These are phyloP conservation scores for Callinectes sapidus DNA, from an alignment of 2,888 invertebrate genomes.

Conservation along the genomic window DNA sequence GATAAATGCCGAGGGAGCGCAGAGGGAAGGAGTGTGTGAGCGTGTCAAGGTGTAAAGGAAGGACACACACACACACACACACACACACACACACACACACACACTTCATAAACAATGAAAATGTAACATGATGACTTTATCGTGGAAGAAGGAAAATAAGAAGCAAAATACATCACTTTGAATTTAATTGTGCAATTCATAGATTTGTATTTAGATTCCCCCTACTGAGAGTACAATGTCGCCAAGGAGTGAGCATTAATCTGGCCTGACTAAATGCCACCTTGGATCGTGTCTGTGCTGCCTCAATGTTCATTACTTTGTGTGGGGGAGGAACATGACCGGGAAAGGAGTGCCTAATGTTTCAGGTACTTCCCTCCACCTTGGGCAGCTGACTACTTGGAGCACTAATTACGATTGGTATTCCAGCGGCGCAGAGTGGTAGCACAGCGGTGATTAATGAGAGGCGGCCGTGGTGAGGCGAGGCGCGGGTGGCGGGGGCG, in stretches of 20 bases:
- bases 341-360: background rate
- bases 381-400: background rate
- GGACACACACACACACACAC: background rate
- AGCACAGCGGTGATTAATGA: constrained; percentile 7
- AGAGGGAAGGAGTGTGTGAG: background rate
- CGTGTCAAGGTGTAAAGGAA: background rate
- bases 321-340: background rate
- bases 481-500: background rate
- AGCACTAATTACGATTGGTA: constrained; percentile 7
- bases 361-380: background rate
- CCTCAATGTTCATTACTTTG: background rate
- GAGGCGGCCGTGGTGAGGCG: background rate
- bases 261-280: background rate
- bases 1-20: background rate
- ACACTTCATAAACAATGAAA: background rate
- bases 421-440: background rate
- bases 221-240: background rate
- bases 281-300: background rate
- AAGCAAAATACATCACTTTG: background rate
- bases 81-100: background rate
- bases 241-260: background rate
- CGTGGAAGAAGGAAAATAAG: background rate
- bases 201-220: background rate
- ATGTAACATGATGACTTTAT: background rate
- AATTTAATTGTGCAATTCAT: background rate